Evolutionary conservation across 2,888 invertebrate genomes (phyloP), one percentile per base, ranked within the genome.

Genomic region (Odontomyia ornata): DNA sequence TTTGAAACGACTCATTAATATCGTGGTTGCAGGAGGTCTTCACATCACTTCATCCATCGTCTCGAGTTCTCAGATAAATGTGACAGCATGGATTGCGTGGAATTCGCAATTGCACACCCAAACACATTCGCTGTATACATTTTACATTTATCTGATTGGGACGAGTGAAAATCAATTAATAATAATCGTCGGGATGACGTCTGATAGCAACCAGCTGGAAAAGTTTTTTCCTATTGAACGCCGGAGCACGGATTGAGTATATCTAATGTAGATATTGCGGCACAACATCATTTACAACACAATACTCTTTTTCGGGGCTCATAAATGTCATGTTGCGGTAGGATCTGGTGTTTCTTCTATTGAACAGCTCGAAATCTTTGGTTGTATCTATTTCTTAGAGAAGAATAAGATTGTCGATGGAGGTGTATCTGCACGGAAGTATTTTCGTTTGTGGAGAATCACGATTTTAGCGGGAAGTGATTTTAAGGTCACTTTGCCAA

Each of bases 21-120:
- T 78, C 52, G 43, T 73, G 80, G 80, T 81, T 82, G 79, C 81
- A 81, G 82, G 82, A 81, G 82, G 81, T 81, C 82, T 81, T 81
- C 80, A 81, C 80, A 81, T 81, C 81, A 80, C 80, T 79, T 79
- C 47, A 13, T 43, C 28, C 30, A 28, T 30, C 52, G 30, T n/a
- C 25, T 79, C 79, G 79, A 79, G 77, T 79, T 43, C 65, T 79
- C 78, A 80, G 81, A 81, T 81, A 80, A 81, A 81, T 80, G 80
- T 81, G 81, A 81, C 81, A 81, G 81, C 80, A 80, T 80, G 80
- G 80, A 81, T 81, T 80, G 80, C 80, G 79, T 79, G 80, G 80
- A 79, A 79, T 79, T 79, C 62, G 79, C 79, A 79, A 79, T 79
- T 79, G 79, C 75, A 77, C 77, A 77, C 77, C 71, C 71, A 76